A percentile compares a stretch with the other conserved stretches of the same genome.
Evolutionary conservation across 2,113 vertebrate species (phyloP).

Genomic region (rabbit (Oryctolagus cuniculus)): DNA sequence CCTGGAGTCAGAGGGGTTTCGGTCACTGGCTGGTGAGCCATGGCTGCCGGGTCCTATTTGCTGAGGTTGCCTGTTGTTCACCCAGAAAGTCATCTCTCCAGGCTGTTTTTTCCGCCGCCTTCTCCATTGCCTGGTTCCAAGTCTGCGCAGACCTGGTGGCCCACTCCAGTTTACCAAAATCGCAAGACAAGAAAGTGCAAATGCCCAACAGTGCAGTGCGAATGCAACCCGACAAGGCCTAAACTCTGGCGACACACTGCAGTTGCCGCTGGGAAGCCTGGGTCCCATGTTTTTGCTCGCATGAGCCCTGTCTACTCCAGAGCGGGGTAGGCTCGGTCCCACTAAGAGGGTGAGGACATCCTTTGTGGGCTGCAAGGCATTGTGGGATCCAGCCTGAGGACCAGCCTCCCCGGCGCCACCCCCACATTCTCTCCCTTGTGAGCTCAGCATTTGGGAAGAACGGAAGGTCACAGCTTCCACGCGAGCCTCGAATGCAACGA

Average conservation of each 20-base stretch:
- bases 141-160: neutral
- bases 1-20: neutral
- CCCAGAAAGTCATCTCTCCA: neutral
- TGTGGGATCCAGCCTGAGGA: neutral
- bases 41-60: neutral
- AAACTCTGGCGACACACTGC: accelerated
- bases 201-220: neutral
- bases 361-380: neutral
- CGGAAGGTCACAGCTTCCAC: neutral
- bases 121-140: neutral
- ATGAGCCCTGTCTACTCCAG: neutral
- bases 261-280: no score
- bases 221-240: neutral
- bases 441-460: neutral
- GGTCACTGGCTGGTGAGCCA: no score
- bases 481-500: neutral
- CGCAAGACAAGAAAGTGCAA: neutral
- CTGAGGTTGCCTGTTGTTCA: neutral
- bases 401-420: neutral
- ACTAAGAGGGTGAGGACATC: neutral
- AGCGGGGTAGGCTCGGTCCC: neutral
- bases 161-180: neutral
- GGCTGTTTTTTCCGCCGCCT: neutral
- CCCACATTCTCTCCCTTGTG: neutral
- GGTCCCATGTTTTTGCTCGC: neutral